Evolutionary conservation across 2,888 invertebrate species (phyloP).

Genomic region (Hofmannophila pseudospretella): DNA sequence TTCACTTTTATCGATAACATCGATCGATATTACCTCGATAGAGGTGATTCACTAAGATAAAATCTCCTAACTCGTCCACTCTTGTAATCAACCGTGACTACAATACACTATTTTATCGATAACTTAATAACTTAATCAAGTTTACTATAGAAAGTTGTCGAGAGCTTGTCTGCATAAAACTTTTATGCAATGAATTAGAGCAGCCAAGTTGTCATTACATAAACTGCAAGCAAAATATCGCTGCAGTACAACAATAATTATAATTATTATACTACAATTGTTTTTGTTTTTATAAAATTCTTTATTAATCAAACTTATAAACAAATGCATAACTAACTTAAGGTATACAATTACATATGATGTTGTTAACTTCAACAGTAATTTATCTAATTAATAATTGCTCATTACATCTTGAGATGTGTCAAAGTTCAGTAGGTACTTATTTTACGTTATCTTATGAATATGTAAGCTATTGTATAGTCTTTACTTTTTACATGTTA

Average conservation of each 20-base stretch:
- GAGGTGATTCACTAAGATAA: slow-evolving; percentile 51
- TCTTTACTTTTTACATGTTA: no score
- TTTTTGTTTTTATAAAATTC: no score
- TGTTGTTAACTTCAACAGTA: no score
- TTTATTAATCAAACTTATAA: no score
- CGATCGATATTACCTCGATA: slow-evolving; percentile 42
- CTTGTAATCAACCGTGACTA: slow-evolving; percentile 44
- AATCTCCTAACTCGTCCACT: slow-evolving; percentile 26
- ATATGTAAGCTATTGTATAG: no score
- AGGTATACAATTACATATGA: no score
- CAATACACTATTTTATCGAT: slow-evolving; percentile 54
- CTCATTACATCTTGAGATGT: no score
- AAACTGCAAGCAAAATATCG: slow-evolving; percentile 18
- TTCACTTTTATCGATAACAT: slow-evolving; percentile 60
- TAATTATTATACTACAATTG: no score
- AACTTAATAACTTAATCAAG: slow-evolving; percentile 59
- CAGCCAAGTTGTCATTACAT: slow-evolving; percentile 26
- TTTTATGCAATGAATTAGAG: slow-evolving; percentile 42
- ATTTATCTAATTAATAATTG: no score
- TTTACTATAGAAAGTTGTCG: slow-evolving; percentile 53
- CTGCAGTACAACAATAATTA: slow-evolving; percentile 8
- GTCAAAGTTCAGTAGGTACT: no score
- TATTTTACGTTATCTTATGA: no score
- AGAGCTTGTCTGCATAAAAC: slow-evolving; percentile 28
- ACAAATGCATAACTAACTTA: no score